Evolutionary conservation across 2,888 invertebrate species (phyloP), one percentile per base, ranked within the genome.

Genomic region (Acanthopleura granulata): DNA sequence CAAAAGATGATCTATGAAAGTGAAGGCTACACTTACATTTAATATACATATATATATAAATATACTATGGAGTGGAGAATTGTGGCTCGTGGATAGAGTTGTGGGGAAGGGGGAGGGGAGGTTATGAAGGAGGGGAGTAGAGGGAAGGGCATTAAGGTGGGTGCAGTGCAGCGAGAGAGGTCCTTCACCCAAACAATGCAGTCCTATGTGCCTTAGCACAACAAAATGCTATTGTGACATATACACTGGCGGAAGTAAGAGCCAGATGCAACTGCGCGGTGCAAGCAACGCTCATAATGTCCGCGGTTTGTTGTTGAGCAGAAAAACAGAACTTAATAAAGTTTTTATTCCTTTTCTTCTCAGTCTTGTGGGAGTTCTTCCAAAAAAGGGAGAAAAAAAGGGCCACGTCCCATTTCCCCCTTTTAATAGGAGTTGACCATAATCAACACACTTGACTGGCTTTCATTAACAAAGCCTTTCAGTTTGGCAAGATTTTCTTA

Each of bases 261-360:
- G 40, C 40, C 40, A 40, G 40, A 40, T 40, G 40, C 40, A 40
- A 40, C 9, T 40, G 40, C 4, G 9, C 40, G 40, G 40, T 40
- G 40, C 40, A 40, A 40, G 40, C 40, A 40, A 6, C 4, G 40
- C 40, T 40, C 40, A 40, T 40, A 40, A 40, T 40, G 40, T 40
- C 40, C 9, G 40, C 9, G 40, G 40, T 40, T 40, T 40, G 40
- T 40, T 9, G 40, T 12, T 12, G 57, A 4, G 22, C 57, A n/a
- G 57, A n/a, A 57, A n/a, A 57, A 57, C 57, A 57, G 22, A 57
- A 57, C 57, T 22, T 57, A 57, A 57, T 57, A 22, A 57, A 57
- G 57, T 57, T 57, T 57, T 57, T 57, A 57, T 57, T 40, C 40
- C 40, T 40, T 40, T 40, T 40, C 40, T 9, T 40, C 40, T 6